These are phyloP conservation scores for Dasyurus viverrinus DNA, from an alignment of 2,113 vertebrate genomes.

Conservation along the genomic window DNA sequence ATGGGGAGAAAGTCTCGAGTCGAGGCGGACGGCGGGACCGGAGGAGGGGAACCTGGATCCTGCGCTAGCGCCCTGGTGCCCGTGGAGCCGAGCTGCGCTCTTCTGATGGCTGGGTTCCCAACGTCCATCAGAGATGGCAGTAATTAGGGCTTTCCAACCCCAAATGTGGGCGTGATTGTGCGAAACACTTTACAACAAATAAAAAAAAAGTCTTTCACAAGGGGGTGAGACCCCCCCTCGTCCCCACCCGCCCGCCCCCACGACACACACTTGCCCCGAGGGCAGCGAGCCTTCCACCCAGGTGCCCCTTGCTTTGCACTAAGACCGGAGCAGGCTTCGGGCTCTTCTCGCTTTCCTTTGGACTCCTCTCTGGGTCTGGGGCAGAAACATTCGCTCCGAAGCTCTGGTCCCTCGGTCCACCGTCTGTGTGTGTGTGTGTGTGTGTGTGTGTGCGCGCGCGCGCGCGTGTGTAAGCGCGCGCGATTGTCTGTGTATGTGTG, in stretches of 20 bases:
- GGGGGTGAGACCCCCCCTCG: conserved; percentile 74
- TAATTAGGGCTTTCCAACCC: conserved; percentile 85
- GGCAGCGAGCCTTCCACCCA: conserved; percentile 60
- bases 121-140: conserved; percentile 87
- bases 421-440: conserved; percentile 37
- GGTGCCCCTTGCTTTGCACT: conserved; percentile 75
- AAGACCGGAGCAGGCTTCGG: conserved; percentile 56
- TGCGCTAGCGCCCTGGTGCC: conserved; percentile 78
- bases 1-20: not conserved
- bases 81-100: conserved; percentile 77
- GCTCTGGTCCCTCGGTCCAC: conserved; percentile 42
- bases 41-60: conserved; percentile 58
- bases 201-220: conserved; percentile 87
- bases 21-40: conserved; percentile 48
- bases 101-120: conserved; percentile 78
- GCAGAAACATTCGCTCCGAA: conserved; percentile 70
- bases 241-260: conserved; percentile 71
- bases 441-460: conserved; percentile 30
- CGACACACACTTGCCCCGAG: conserved; percentile 25
- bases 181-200: conserved; percentile 84
- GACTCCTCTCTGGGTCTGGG: conserved; percentile 74
- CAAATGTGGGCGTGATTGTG: conserved; percentile 88
- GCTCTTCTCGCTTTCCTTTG: conserved; percentile 67
- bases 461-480: conserved; percentile 52
- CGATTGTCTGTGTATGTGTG: not conserved